Conservation (phyloP, 2,888 invertebrate genomes). For the Stegophylla sp. region DNA sequence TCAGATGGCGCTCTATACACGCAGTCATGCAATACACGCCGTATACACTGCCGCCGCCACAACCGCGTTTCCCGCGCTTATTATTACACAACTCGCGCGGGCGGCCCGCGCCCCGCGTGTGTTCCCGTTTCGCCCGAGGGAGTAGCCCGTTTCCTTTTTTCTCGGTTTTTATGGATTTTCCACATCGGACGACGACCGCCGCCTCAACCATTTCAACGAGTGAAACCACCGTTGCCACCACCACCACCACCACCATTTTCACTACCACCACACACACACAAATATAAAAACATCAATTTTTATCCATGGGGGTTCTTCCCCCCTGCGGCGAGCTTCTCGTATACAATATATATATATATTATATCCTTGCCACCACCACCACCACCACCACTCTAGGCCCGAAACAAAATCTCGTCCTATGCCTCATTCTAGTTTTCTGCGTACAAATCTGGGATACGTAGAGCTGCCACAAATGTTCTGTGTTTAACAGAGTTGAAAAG, state of each 20-base stretch:
- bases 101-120: not conserved
- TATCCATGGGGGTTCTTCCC: not conserved
- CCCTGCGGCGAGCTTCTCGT: no score
- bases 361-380: no score
- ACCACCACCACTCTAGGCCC: no score
- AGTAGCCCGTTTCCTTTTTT: conserved; percentile 38
- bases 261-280: not conserved
- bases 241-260: not conserved
- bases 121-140: conserved; percentile 25
- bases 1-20: conserved; percentile 51
- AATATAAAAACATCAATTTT: conserved; percentile 33
- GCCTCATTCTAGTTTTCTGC: no score
- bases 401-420: no score
- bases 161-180: conserved; percentile 57
- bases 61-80: conserved; percentile 33
- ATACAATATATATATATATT: no score
- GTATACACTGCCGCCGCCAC: conserved; percentile 1
- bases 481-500: no score
- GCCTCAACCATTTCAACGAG: conserved; percentile 3
- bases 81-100: conserved; percentile 13
- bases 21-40: not conserved
- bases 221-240: not conserved
- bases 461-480: no score
- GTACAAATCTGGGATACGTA: no score
- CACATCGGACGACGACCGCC: conserved; percentile 28